Evolutionary conservation across 2,888 invertebrate species (phyloP), one percentile per base, ranked within the genome.

Genomic region (Agriopis marginaria): DNA sequence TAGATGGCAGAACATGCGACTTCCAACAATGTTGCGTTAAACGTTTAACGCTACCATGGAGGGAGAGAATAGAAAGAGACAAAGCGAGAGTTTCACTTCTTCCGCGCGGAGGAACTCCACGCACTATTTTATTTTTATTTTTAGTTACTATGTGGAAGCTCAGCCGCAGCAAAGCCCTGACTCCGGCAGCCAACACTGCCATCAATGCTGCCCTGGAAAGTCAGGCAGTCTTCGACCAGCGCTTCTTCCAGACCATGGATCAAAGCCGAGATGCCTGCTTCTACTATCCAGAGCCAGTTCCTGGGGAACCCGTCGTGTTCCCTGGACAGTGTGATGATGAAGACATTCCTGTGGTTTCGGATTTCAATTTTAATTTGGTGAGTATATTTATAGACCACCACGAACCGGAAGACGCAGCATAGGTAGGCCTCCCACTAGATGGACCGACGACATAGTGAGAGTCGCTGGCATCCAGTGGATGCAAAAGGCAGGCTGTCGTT

Each of bases 101-200:
- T n/a, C n/a, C n/a, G n/a, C n/a, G n/a, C n/a, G n/a, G n/a, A n/a
- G n/a, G n/a, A n/a, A n/a, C n/a, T n/a, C n/a, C n/a, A n/a, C n/a
- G n/a, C n/a, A n/a, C n/a, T n/a, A n/a, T n/a, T n/a, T n/a, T n/a
- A n/a, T n/a, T n/a, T 42, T 44, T 14, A 44, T 51, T 39, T 42
- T 51, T 78, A 92, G 92, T 91, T 0, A 83, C 77, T 53, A 81
- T 85, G 60, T 93, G 93, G 93, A 91, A 92, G 60, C 81, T 93
- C 0, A 89, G 93, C 58, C 85, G 88, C 73, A 78, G 77, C 0
- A 89, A 86, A 58, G 50, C 75, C 4, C 71, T 91, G 17, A 39
- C 83, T 1, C 9, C 66, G 0, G 66, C 44, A 7, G 85, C 84
- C 0, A 68, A 71, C 17, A 64, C 60, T 0, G 78, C 75, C 0